A percentile compares a stretch with the other conserved stretches of the same genome.
These are phyloP conservation scores for Pseudonaja textilis DNA, from an alignment of 2,113 vertebrate species.

Conservation along the genomic window DNA sequence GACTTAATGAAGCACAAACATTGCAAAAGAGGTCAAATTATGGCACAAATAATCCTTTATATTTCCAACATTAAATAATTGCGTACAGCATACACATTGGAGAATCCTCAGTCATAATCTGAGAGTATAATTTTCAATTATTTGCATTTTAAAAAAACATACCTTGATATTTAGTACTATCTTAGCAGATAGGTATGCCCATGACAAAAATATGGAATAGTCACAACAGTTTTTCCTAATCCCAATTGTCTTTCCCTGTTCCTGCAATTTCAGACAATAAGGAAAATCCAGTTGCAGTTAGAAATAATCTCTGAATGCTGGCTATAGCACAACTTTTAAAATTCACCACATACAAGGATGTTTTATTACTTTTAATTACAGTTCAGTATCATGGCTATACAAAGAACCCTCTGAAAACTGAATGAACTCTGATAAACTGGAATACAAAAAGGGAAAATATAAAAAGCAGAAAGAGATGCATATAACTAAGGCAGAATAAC, in stretches of 20 bases:
- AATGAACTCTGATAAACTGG: background rate
- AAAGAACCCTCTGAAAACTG: background rate
- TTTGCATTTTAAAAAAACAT: background rate
- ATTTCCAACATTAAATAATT: background rate
- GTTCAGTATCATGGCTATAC: background rate
- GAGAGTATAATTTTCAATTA: background rate
- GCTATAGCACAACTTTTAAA: background rate
- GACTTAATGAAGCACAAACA: background rate
- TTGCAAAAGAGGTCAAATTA: background rate
- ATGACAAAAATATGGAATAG: background rate
- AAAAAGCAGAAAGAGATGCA: no score
- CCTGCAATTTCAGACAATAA: background rate
- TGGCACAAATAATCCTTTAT: background rate
- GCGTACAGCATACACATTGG: background rate
- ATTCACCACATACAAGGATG: background rate
- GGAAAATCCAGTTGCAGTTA: background rate
- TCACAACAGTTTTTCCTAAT: background rate
- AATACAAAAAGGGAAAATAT: no score
- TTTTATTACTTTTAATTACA: background rate
- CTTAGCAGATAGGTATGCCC: background rate
- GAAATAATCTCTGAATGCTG: background rate
- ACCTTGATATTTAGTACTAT: background rate
- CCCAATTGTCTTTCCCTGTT: background rate
- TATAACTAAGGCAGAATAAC: no score
- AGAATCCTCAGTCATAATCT: background rate